Evolutionary conservation across 2,888 invertebrate species (phyloP).

Genomic region (Protophormia terraenovae): DNA sequence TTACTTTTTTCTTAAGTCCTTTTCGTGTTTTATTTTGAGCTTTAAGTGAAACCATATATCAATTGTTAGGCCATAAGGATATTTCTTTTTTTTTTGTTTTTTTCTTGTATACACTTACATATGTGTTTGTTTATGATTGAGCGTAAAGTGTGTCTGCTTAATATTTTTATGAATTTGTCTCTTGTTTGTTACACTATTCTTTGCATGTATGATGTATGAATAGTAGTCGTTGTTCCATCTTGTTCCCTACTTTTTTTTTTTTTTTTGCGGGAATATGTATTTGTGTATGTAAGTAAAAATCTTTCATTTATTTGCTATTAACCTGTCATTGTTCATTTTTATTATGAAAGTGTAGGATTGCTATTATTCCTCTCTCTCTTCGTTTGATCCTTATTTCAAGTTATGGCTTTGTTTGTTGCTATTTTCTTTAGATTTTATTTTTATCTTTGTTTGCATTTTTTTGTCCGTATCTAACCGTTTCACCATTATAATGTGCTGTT

Average conservation of each 20-base stretch:
- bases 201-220: not conserved
- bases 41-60: constrained; percentile 78
- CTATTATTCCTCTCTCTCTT: not conserved
- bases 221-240: not conserved
- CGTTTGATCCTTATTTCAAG: not conserved
- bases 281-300: constrained; percentile 40
- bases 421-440: constrained; percentile 70
- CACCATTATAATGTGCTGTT: not conserved
- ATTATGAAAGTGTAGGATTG: constrained; percentile 66
- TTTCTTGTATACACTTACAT: constrained; percentile 48
- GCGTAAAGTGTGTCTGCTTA: constrained; percentile 2
- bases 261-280: too few relatives aligned
- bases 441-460: constrained; percentile 34
- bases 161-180: constrained; percentile 60
- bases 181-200: constrained; percentile 14
- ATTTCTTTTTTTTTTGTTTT: too few relatives aligned
- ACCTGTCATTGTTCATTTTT: constrained; percentile 81
- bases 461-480: not conserved
- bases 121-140: constrained; percentile 37
- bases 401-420: constrained; percentile 58
- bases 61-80: constrained; percentile 75
- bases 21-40: constrained; percentile 69
- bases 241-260: too few relatives aligned
- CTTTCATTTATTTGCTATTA: constrained; percentile 80
- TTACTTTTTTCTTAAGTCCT: constrained; percentile 1